Base-by-base conservation (phyloP, 2,888 invertebrate species). In the Sabatieria punctata region DNA sequence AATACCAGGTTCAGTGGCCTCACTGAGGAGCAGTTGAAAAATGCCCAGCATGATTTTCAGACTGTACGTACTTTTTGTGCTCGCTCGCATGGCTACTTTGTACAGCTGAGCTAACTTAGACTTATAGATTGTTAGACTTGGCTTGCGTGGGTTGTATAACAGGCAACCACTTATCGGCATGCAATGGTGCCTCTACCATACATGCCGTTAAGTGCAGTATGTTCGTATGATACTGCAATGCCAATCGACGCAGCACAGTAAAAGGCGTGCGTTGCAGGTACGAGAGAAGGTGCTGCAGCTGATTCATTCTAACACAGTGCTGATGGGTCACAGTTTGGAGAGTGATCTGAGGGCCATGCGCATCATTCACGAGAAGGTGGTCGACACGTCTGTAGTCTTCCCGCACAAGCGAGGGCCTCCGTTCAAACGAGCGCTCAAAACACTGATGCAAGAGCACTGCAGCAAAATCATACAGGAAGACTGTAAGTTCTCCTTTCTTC, bases 301-400 rank as follows among this genome's bases (percentile, higher is more conserved):
- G 74, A 84, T 93, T 66, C 82, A 80, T 61, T 78, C 79, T 51
- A 80, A 82, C 65, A 85, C 91, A 13, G 88, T 97, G 58, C 73
- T 97, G n/a, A 79, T 97, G 54, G 97, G 97, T 1, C 97, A 97
- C 69, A 88, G 89, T 69, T 76, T 97, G 60, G 95, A 97, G 66
- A 88, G 85, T 56, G 97, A 97, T 72, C 77, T 95, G 61, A 83
- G 85, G 68, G 86, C 88, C 22, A 72, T 97, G 30, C 88, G 86
- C 72, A 71, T 93, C 19, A 53, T 59, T 4, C 63, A 63, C 39
- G 42, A 41, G 15, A 47, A 36, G 25, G 80, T 93, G 11, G 80
- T 95, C 26, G 95, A 97, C 63, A 95, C 97, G 1, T 82, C 89
- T 55, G 76, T 91, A 30, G 74, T 95, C 55, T 97, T 82, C 70